A percentile compares a stretch with the other conserved stretches of the same genome.
These are phyloP conservation scores for Macrochelys suwanniensis DNA, from an alignment of 2,797 vertebrate genomes.

Conservation along the genomic window DNA sequence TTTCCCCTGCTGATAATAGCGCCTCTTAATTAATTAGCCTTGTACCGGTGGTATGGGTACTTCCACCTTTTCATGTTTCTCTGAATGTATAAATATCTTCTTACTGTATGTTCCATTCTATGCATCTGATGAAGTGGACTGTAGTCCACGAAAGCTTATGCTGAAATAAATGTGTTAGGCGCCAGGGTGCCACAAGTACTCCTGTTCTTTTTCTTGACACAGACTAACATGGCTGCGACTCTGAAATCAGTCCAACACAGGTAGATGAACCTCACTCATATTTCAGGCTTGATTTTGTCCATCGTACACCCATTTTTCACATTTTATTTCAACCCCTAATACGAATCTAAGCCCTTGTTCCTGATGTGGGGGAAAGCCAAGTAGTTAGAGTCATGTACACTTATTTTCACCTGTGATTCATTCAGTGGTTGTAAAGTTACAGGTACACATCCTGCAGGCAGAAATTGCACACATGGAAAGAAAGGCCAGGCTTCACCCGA, in stretches of 20 bases:
- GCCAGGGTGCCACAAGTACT: too few species aligned
- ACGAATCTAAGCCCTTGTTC: background rate
- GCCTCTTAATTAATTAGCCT: too few species aligned
- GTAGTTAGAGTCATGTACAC: background rate
- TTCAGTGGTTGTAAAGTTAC: accelerated
- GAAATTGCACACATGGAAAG: accelerated
- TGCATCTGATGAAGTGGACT: too few species aligned
- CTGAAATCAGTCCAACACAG: background rate
- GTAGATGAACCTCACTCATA: background rate
- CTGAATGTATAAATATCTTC: too few species aligned
- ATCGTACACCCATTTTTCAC: background rate
- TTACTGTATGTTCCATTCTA: too few species aligned
- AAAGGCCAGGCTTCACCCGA: background rate
- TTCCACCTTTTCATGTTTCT: too few species aligned
- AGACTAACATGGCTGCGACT: too few species aligned
- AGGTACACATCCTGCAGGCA: accelerated
- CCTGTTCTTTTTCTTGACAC: too few species aligned
- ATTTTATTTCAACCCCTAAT: background rate
- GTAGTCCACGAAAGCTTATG: too few species aligned
- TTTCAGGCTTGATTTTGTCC: background rate
- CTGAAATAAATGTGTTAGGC: too few species aligned
- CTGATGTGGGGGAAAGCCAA: background rate
- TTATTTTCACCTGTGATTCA: background rate
- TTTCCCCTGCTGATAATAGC: too few species aligned
- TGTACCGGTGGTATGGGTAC: too few species aligned